These are phyloP conservation scores for Vimba vimba DNA, from an alignment of 2,113 vertebrate species.

Conservation along the genomic window DNA sequence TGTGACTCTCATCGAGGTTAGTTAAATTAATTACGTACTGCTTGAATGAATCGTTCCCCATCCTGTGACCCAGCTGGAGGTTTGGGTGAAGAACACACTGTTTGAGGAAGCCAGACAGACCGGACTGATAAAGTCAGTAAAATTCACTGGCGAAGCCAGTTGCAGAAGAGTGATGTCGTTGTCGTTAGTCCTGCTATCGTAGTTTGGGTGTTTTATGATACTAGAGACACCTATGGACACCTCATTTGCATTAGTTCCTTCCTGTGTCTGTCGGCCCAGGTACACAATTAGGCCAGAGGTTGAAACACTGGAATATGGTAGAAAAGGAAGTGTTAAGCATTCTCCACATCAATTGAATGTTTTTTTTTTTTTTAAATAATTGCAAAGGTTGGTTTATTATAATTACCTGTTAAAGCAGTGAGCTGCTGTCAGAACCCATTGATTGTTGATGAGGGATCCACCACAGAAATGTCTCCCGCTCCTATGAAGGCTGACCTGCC, in stretches of 20 bases:
- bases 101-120: slow-evolving; percentile 71
- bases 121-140: slow-evolving; percentile 66
- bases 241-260: background rate
- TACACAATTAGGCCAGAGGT: background rate
- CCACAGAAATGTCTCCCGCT: slow-evolving; percentile 64
- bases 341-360: background rate
- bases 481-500: slow-evolving; percentile 74
- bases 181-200: slow-evolving; percentile 44
- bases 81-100: slow-evolving; percentile 67
- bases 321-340: background rate
- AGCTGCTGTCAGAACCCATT: slow-evolving; percentile 77
- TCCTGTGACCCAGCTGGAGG: slow-evolving; percentile 73
- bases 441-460: slow-evolving; percentile 74
- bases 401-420: slow-evolving; percentile 70
- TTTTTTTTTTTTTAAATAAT: slow-evolving; percentile 54
- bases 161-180: slow-evolving; percentile 73
- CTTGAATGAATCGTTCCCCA: slow-evolving; percentile 63
- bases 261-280: slow-evolving; percentile 35
- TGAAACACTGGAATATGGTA: background rate
- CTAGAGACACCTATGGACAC: background rate
- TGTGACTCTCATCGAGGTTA: background rate
- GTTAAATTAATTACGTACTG: slow-evolving; percentile 21
- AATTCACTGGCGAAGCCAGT: slow-evolving; percentile 54
- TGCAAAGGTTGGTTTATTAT: too few relatives aligned
- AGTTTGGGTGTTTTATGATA: slow-evolving; percentile 61